A percentile compares a stretch with the other conserved stretches of the same genome.
These are phyloP conservation scores for Bombus sylvicola DNA, from an alignment of 1,140 invertebrate species.

Conservation along the genomic window DNA sequence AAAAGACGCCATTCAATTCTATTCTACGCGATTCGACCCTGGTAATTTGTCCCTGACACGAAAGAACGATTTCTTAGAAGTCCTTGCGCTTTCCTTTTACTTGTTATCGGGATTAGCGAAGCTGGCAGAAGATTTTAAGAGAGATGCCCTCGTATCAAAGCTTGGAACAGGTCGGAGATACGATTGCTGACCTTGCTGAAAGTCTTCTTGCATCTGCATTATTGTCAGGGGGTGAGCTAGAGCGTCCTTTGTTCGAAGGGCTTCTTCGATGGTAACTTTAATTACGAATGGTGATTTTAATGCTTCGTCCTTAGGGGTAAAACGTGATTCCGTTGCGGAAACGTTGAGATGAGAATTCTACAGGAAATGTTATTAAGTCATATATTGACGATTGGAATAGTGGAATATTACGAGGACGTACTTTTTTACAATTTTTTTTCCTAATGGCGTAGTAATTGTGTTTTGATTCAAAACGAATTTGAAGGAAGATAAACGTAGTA, in stretches of 20 bases:
- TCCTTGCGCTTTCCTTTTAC: neutral
- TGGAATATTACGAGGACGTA: too few relatives aligned
- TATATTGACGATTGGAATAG: too few relatives aligned
- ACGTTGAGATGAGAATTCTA: too few relatives aligned
- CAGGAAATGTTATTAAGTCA: too few relatives aligned
- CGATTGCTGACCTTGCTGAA: constrained; percentile 12
- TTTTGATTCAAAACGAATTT: too few relatives aligned
- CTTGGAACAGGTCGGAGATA: neutral
- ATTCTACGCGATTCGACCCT: neutral
- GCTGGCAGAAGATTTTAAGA: neutral
- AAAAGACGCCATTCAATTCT: neutral
- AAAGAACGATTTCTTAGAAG: neutral
- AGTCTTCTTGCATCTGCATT: constrained; percentile 2
- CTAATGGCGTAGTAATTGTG: too few relatives aligned
- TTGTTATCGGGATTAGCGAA: neutral
- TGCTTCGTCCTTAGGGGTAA: neutral
- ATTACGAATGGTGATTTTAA: neutral
- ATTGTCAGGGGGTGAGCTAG: neutral
- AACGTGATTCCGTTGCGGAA: neutral
- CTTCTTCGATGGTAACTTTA: neutral
- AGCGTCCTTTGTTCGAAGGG: neutral
- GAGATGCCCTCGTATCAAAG: neutral
- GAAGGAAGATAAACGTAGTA: too few relatives aligned
- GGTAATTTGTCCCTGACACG: neutral
- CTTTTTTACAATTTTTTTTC: too few relatives aligned